Conservation (phyloP, 1,140 invertebrate species). For the Drosophila micromelanica region DNA sequence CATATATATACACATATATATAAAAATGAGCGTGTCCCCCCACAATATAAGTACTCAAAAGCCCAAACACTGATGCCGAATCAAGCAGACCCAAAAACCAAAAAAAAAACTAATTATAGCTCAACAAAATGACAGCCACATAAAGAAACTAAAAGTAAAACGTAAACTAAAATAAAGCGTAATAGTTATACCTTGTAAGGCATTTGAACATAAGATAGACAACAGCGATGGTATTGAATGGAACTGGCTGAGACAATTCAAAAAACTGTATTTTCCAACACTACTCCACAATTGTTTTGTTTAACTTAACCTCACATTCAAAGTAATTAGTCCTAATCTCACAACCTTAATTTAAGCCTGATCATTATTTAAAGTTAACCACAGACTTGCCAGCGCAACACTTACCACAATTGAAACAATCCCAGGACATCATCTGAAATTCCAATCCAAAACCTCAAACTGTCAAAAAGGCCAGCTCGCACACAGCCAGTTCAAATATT, state of each 20-base stretch:
- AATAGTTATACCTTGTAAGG: conserved; percentile 36
- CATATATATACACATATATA: conserved; percentile 43
- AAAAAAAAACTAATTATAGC: conserved; percentile 20
- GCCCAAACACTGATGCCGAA: conserved; percentile 9
- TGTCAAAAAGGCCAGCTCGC: conserved; percentile 56
- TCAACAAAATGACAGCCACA: conserved; percentile 33
- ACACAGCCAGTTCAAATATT: conserved; percentile 26
- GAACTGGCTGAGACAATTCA: conserved; percentile 30
- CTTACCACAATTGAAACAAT: conserved; percentile 14
- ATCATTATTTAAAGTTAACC: conserved; percentile 6
- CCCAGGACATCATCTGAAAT: background rate
- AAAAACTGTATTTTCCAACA: background rate
- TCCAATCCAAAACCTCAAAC: conserved; percentile 54
- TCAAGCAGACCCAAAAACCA: conserved; percentile 18
- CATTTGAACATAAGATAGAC: conserved; percentile 57
- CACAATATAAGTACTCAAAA: conserved; percentile 18
- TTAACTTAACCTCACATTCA: conserved; percentile 24
- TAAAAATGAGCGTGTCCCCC: conserved; percentile 24
- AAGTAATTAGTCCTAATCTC: conserved; percentile 10
- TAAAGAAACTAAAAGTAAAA: conserved; percentile 43
- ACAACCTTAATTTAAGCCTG: conserved; percentile 19
- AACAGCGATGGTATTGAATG: conserved; percentile 44
- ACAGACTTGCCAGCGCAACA: background rate
- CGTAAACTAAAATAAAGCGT: conserved; percentile 50
- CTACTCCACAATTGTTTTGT: background rate